Evolutionary conservation across 2,797 vertebrate genomes (phyloP), one percentile per base, ranked within the genome.

Genomic region (Perodicticus potto): DNA sequence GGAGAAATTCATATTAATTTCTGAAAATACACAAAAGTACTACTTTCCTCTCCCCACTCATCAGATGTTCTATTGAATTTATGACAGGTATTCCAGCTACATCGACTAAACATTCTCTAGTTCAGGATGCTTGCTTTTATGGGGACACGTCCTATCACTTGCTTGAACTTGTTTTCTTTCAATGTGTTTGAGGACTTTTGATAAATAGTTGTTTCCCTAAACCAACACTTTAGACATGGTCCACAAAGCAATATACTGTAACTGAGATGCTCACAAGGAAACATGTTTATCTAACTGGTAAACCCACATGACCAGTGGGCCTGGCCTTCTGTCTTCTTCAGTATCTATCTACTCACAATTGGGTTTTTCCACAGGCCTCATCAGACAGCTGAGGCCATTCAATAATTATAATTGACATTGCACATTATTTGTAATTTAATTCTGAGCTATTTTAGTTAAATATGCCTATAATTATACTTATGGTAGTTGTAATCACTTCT

Each of bases 401-500:
- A 76, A 37, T 65, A 91, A 82, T 37, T 86, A 89, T 29, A 89
- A 89, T 34, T 84, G 12, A 43, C 27, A 40, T 14, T 65, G 12
- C 94, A 72, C 74, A 20, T 63, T 84, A 92, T 80, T 72, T 93
- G 3, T 76, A 73, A 83, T 80, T 95, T 82, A 77, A 90, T 88
- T 89, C 85, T 49, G 29, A 93, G 8, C 49, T 69, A 29, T 34
- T 61, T 22, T 86, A 49, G 12, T n/a, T 91, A 63, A 82, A 82
- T 74, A 12, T 86, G 20, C 19, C 32, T 78, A 86, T 55, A 86
- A 74, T 73, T 81, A 83, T 87, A 85, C 74, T 29, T 45, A 34
- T 63, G 34, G 16, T 40, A 65, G 10, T 45, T 70, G 77, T 93
- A n/a, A 29, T 72, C 29, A 78, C 4, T 11, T 63, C 76, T 34